These are phyloP conservation scores for Calosoma granatense DNA, from an alignment of 1,140 invertebrate species.

Conservation along the genomic window DNA sequence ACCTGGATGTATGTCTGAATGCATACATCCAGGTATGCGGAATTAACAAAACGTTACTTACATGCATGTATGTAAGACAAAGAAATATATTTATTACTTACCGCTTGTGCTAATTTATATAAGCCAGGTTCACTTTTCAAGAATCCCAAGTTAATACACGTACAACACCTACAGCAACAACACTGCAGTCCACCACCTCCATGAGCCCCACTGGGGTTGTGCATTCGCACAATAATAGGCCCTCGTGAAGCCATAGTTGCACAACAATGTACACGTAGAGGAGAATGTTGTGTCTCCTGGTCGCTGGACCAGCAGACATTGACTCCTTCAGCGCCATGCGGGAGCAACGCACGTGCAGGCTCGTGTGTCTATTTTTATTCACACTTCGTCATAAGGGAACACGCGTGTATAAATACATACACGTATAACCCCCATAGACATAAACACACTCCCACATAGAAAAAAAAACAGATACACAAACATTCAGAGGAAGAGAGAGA, in stretches of 20 bases:
- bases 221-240: conserved; percentile 22
- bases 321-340: neutral
- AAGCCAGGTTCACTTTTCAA: conserved; percentile 56
- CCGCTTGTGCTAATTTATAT: conserved; percentile 63
- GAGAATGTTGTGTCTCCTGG: neutral
- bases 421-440: no score
- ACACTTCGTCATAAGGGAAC: no score
- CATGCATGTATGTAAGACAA: neutral
- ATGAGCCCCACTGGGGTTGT: neutral
- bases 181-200: conserved; percentile 44
- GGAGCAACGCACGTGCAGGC: neutral
- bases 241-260: conserved; percentile 11
- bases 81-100: conserved; percentile 42
- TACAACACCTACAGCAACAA: conserved; percentile 62
- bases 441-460: no score
- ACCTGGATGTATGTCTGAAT: neutral
- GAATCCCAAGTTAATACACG: conserved; percentile 66
- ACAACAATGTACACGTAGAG: neutral
- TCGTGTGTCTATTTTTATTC: neutral
- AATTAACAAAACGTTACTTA: neutral
- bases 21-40: neutral
- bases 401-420: no score
- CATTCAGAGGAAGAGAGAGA: no score
- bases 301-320: neutral
- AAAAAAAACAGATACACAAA: no score